A percentile compares a stretch with the other conserved stretches of the same genome.
Conservation (phyloP, 2,888 invertebrate species). For the Disparrhopalites patrizii region DNA sequence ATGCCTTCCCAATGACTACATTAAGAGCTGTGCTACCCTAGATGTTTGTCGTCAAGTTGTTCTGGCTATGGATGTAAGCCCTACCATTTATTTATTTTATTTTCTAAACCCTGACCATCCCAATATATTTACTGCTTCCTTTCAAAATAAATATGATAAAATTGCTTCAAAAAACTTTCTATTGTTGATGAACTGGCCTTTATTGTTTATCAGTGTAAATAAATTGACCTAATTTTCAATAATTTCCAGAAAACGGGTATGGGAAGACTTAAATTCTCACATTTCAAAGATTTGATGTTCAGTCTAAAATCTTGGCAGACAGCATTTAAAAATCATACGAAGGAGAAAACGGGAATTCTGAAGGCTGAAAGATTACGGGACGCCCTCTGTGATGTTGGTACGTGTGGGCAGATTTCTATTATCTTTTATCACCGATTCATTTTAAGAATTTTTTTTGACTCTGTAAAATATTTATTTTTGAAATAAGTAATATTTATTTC, state of each 20-base stretch:
- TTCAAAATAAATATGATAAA: too few relatives aligned
- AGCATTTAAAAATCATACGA: conserved; percentile 82
- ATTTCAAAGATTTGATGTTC: conserved; percentile 87
- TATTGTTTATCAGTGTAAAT: not conserved
- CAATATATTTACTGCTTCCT: too few relatives aligned
- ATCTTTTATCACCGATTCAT: too few relatives aligned
- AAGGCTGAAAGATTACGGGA: conserved; percentile 79
- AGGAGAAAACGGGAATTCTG: conserved; percentile 84
- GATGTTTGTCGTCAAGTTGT: conserved; percentile 89
- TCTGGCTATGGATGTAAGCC: conserved; percentile 82
- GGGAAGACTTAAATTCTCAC: conserved; percentile 75
- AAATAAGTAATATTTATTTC: too few relatives aligned
- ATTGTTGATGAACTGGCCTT: not conserved
- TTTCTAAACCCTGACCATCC: not conserved
- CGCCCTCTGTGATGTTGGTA: conserved; percentile 75
- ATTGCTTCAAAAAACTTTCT: too few relatives aligned
- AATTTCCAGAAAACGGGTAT: conserved; percentile 64
- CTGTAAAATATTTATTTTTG: too few relatives aligned
- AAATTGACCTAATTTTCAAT: conserved; percentile 2
- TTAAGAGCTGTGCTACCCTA: conserved; percentile 87
- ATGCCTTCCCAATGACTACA: conserved; percentile 88
- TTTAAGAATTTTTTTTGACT: too few relatives aligned
- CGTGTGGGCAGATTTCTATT: too few relatives aligned
- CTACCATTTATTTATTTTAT: not conserved
- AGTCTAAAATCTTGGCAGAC: conserved; percentile 87